Base-by-base conservation (phyloP, 2,888 invertebrate species). In the Melieria omissa region DNA sequence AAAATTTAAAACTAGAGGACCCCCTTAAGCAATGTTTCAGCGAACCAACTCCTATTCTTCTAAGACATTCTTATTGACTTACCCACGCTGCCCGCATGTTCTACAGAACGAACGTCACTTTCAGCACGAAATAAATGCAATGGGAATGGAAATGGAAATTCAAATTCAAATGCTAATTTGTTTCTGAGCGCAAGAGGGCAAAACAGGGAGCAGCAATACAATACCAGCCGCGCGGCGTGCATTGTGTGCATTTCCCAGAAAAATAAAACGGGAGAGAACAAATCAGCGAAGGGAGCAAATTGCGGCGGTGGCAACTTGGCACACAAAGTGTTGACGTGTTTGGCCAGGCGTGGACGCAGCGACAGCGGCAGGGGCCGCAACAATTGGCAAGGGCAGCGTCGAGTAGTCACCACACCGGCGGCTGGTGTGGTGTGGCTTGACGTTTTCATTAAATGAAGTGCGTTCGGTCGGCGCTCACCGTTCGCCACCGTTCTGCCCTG, bases 241-340 rank as follows among this genome's bases (percentile, higher is more conserved):
- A 29, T 29, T 52, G 14, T 52, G 52, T 9, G 14, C 12, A 52
- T 52, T 52, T 52, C 52, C 9, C 52, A 52, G 52, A 52, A 52
- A 52, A n/a, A 49, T 12, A 29, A 29, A 29, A 29, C 29, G 29
- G 29, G 29, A 29, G 29, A 29, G 29, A 29, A 29, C 29, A 29
- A 29, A 29, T 49, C 12, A 52, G 14, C 14, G 12, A 12, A 52
- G 14, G 14, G 52, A 52, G 52, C 14, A 5, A 52, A n/a, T 52
- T 52, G 12, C 52, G 52, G 12, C 52, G 14, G 12, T 52, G 29
- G 29, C 29, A 29, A 29, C 29, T 52, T 52, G 12, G 52, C 52
- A 52, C 14, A n/a, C n/a, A n/a, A n/a, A 14, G 52, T 52, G 52
- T 52, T 52, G 52, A 52, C 52, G 52, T 52, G 52, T 52, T 52